These are phyloP conservation scores for Gallinago media DNA, from an alignment of 2,113 vertebrate genomes.

Conservation along the genomic window DNA sequence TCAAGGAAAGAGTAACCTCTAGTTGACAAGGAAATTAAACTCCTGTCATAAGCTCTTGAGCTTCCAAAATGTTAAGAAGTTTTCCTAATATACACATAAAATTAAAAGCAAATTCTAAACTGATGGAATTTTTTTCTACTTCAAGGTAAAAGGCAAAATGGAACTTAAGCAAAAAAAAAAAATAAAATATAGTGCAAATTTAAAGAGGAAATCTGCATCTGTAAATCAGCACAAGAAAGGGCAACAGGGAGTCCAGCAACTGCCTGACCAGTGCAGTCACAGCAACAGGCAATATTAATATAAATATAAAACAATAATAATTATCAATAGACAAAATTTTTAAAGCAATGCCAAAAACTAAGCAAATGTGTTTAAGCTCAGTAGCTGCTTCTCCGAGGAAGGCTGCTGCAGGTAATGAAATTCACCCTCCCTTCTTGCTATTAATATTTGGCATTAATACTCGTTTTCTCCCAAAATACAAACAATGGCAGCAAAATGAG, in stretches of 20 bases:
- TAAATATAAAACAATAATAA: too few relatives aligned
- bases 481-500: not conserved
- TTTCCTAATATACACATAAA: not conserved
- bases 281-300: not conserved
- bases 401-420: not conserved
- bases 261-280: not conserved
- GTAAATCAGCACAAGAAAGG: not conserved
- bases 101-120: not conserved
- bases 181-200: not conserved
- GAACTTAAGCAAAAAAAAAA: not conserved
- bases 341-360: not conserved
- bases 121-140: not conserved
- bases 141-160: not conserved
- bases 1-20: not conserved
- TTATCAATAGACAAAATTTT: too few relatives aligned
- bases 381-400: not conserved
- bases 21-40: not conserved
- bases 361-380: accelerated
- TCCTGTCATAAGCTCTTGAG: not conserved
- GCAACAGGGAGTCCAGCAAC: not conserved
- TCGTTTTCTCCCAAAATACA: not conserved
- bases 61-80: not conserved
- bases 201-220: not conserved
- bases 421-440: not conserved
- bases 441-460: not conserved